Evolutionary conservation across 2,888 invertebrate species (phyloP), one percentile per base, ranked within the genome.

Genomic region (Aphodius granarius): DNA sequence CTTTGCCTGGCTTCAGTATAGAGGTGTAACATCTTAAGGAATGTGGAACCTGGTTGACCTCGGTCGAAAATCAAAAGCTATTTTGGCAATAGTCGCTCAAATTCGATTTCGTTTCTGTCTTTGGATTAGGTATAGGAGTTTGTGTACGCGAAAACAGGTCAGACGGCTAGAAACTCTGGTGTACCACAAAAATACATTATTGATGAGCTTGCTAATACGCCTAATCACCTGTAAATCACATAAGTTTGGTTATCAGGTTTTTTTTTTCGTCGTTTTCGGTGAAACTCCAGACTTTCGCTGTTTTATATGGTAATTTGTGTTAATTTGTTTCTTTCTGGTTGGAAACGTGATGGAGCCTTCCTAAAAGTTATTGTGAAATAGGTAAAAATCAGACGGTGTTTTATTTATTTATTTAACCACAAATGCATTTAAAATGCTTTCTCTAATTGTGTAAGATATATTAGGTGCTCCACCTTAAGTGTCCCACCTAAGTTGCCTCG

Each of bases 1-100:
- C 66, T 73, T 73, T 65, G 65, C 73, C 65, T 18, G 73, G 73
- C n/a, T n/a, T n/a, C n/a, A n/a, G n/a, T n/a, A 73, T 65, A 73
- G 65, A 16, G 16, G 73, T 20, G 73, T 73, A 65, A 21, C 73
- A 73, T 68, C 68, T 19, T 72, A 19, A 19, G 43, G 72, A 72
- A 62, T 72, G 72, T 72, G 43, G 43, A 1, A 68, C 19, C 68
- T 6, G 16, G 68, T 68, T 20, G 68, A 68, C 68, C 68, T 68
- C 20, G 68, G 68, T 21, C 68, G 20, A 19, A 68, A 68, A 68
- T 21, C 16, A 68, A 68, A 19, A 21, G 6, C 43, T 6, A 43
- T 20, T 68, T 68, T 68, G 18, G 18, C 20, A 22, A 16, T 68
- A 20, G 21, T 20, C 20, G n/a, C 9, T 18, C 6, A 65, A 65